Evolutionary conservation across 2,797 vertebrate species (phyloP).

Genomic region (Cheirogaleus major): DNA sequence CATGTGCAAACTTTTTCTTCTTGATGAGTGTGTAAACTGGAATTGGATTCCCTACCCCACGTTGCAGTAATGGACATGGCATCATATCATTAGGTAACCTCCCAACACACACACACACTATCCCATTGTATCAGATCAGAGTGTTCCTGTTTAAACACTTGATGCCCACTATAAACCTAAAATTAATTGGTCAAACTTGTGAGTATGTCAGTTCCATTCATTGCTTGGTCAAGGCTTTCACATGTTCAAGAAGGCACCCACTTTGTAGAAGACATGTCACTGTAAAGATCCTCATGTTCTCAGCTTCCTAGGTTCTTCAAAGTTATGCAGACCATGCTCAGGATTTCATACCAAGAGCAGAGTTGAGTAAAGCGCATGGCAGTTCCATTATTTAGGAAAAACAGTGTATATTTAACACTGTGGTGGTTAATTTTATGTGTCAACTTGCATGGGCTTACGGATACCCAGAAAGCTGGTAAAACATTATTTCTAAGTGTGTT

Average conservation of each 20-base stretch:
- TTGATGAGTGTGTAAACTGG: not conserved
- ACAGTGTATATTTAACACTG: conserved; percentile 28
- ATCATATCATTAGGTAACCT: not conserved
- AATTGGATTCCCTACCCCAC: not conserved
- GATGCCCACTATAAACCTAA: not conserved
- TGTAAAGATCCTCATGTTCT: not conserved
- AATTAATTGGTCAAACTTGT: not conserved
- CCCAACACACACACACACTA: not conserved
- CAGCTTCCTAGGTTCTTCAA: not conserved
- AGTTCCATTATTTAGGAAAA: conserved; percentile 46
- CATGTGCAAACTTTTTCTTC: not conserved
- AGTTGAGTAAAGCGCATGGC: not conserved
- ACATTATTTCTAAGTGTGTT: not conserved
- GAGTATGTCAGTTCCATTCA: not conserved
- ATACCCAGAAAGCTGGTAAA: not conserved
- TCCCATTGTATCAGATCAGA: not conserved
- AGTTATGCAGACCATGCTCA: not conserved
- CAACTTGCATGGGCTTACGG: not conserved
- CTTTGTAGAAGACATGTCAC: not conserved
- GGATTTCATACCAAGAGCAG: not conserved
- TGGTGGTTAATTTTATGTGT: not conserved
- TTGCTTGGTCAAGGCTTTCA: not conserved
- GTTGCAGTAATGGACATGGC: not conserved
- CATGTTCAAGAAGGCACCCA: not conserved
- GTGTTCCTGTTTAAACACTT: not conserved